Percentiles rank a stretch among this genome's conserved stretches.
These are phyloP conservation scores for Helicorthomorpha holstii DNA, from an alignment of 1,140 invertebrate species.

Conservation along the genomic window DNA sequence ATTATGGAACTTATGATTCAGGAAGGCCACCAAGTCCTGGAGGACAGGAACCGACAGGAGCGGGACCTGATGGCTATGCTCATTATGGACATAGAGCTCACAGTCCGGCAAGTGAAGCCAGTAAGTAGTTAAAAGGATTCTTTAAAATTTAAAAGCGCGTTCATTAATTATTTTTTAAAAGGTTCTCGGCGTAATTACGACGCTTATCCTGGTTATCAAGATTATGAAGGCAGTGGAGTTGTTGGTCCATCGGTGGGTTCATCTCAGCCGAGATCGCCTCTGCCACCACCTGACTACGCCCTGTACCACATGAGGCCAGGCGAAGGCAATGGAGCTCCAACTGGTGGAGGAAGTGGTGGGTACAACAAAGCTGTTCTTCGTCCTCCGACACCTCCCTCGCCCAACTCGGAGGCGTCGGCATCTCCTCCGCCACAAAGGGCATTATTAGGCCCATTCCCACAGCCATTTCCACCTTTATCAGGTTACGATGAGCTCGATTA, in stretches of 20 bases:
- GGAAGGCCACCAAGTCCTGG: slow-evolving; percentile 12
- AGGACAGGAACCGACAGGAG: slow-evolving; percentile 8
- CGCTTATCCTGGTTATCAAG: slow-evolving; percentile 27
- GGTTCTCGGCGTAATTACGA: slow-evolving; percentile 15
- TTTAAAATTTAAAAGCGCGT: too few species aligned
- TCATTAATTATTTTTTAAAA: slow-evolving; percentile 3
- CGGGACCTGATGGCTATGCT: slow-evolving; percentile 9
- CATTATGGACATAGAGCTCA: slow-evolving; percentile 17
- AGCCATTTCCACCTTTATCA: slow-evolving; percentile 30
- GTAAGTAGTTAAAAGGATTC: slow-evolving; percentile 10
- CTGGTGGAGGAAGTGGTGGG: slow-evolving; percentile 4
- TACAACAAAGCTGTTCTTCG: slow-evolving; percentile 25
- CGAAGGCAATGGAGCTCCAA: slow-evolving; percentile 8
- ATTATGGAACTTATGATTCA: slow-evolving; percentile 15
- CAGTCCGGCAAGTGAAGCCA: slow-evolving; percentile 19
- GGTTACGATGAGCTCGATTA: slow-evolving; percentile 46
- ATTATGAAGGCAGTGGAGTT: slow-evolving; percentile 40
- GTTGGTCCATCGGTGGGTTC: slow-evolving; percentile 24
- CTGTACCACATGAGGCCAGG: slow-evolving; percentile 13
- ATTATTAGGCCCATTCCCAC: not conserved
- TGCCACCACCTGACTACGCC: slow-evolving; percentile 13
- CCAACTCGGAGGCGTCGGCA: slow-evolving; percentile 36
- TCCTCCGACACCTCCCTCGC: slow-evolving; percentile 36
- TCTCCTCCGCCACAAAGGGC: slow-evolving; percentile 35
- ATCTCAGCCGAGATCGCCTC: slow-evolving; percentile 22